Evolutionary conservation across 2,888 invertebrate genomes (phyloP).

Genomic region (Nomada ruficornis): DNA sequence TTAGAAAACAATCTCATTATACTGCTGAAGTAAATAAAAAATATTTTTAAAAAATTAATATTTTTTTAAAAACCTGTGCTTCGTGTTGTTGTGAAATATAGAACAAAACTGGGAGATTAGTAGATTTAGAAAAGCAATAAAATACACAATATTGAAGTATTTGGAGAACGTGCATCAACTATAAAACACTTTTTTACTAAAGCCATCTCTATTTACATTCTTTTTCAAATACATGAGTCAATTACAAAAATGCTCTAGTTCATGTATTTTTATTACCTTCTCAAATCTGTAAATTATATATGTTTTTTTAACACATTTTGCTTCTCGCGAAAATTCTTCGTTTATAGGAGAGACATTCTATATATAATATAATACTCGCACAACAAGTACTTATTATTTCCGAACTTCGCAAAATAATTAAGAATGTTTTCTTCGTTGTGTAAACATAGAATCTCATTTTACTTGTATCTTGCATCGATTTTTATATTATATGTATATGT

Average conservation of each 20-base stretch:
- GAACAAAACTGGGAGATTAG: constrained; percentile 1
- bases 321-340: constrained; percentile 15
- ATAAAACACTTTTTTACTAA: constrained; percentile 31
- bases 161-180: constrained; percentile 42
- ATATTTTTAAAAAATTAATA: constrained; percentile 46
- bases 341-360: constrained; percentile 21
- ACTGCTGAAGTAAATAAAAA: constrained; percentile 64
- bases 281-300: neutral
- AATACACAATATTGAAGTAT: constrained; percentile 30
- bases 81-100: constrained; percentile 34
- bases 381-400: constrained; percentile 54
- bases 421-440: constrained; percentile 51
- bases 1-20: constrained; percentile 57
- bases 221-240: constrained; percentile 30
- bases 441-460: constrained; percentile 57
- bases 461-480: constrained; percentile 43
- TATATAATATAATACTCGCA: constrained; percentile 37
- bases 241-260: constrained; percentile 30
- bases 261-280: constrained; percentile 4
- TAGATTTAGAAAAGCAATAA: constrained; percentile 32
- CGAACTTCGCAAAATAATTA: constrained; percentile 42
- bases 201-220: constrained; percentile 52
- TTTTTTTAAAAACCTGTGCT: constrained; percentile 50
- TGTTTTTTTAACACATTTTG: constrained; percentile 5
- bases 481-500: constrained; percentile 58